Percentiles rank a stretch among this genome's conserved stretches.
Conservation (phyloP, 2,888 invertebrate species). For the Andrena minutula region DNA sequence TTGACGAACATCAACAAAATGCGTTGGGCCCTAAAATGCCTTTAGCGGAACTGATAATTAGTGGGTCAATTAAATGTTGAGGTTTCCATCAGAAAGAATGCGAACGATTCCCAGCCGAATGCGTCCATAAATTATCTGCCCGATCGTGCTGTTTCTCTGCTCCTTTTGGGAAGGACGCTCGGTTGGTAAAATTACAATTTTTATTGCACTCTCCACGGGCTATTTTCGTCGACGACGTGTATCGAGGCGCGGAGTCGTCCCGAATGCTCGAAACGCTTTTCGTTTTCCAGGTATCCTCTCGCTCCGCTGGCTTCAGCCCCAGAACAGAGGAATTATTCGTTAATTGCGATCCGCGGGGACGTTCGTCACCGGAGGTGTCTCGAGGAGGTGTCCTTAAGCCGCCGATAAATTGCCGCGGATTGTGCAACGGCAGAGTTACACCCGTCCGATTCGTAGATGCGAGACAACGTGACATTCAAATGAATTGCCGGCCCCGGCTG, state of each 20-base stretch:
- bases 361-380: background rate
- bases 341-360: background rate
- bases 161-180: constrained; percentile 53
- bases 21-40: background rate
- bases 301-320: no score
- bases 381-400: constrained; percentile 36
- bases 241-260: background rate
- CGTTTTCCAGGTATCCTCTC: no score
- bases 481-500: constrained; percentile 30
- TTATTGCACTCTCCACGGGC: constrained; percentile 59
- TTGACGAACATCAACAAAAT: background rate
- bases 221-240: constrained; percentile 64
- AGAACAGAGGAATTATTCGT: background rate
- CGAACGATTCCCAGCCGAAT: constrained; percentile 33
- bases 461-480: constrained; percentile 14
- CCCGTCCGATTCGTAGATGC: constrained; percentile 35
- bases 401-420: constrained; percentile 32
- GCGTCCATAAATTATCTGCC: constrained; percentile 54
- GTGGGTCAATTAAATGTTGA: constrained; percentile 39
- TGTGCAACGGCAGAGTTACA: constrained; percentile 22
- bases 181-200: constrained; percentile 71
- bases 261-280: background rate
- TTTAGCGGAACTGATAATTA: constrained; percentile 19
- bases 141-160: constrained; percentile 14
- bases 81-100: constrained; percentile 41